Evolutionary conservation across 2,888 invertebrate species (phyloP), one percentile per base, ranked within the genome.

Genomic region (Glaucopsyche alexis): DNA sequence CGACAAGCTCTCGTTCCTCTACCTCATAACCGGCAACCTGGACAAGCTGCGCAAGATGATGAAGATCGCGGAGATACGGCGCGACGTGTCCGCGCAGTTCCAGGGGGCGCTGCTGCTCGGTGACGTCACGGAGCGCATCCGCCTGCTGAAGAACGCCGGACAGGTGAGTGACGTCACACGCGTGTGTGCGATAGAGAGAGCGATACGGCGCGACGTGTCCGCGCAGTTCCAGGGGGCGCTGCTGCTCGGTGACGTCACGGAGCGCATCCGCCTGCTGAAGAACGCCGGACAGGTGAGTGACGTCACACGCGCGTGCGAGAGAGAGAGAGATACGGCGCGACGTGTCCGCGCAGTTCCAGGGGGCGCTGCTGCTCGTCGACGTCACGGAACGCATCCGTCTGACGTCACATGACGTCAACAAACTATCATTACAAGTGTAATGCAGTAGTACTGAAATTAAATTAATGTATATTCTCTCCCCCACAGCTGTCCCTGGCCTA

Each of bases 41-140:
- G 99, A 99, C 75, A 99, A 99, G 87, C 93, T 99, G 77, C 95
- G 96, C 78, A 99, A 99, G 91, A 99, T 99, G 99, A 99, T 98
- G 93, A 99, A 99, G 93, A 99, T 99, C 76, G 99, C 99, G 0
- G 99, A 99, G 92, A 99, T 99, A 71, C 94, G 99, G 13, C 99
- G 99, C 89, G 99, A 99, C 83, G 95, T 96, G 1, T 98, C 99
- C 4, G 98, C 99, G 0, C 99, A 99, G 85, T 99, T 98, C 93
- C 99, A 99, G 87, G 99, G 97, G 1, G 98, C 99, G 0, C 90
- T 99, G 77, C 93, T 98, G 19, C 89, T 99, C 1, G 99, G 99
- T 0, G 99, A 99, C 88, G 95, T 98, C 16, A 94, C 94, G 65
- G 99, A 99, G 88, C 94, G 98, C 50, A 96, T 99, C 0, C 95